Percentiles rank a stretch among this genome's conserved stretches.
phyloP scores from a whole-genome alignment of 2,888 invertebrate genomes.

The Pseudanteris insignis region DNA sequence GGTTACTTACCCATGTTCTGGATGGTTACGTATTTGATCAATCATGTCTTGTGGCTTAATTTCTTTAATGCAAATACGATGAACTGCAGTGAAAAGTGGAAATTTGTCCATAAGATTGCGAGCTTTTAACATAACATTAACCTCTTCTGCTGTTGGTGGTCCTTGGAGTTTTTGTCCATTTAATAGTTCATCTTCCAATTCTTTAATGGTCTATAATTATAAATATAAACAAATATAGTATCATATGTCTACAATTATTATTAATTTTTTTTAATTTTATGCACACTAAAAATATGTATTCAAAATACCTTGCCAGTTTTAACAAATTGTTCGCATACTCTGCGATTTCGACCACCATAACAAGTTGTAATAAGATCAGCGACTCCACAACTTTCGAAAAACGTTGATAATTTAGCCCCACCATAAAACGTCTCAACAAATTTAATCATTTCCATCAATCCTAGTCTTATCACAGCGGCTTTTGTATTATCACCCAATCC shows the following conservation, averaged over 20 bases:
- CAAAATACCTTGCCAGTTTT: slow-evolving; percentile 70
- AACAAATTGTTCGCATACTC: slow-evolving; percentile 73
- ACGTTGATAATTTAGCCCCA: slow-evolving; percentile 70
- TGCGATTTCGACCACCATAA: slow-evolving; percentile 75
- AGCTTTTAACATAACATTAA: slow-evolving; percentile 90
- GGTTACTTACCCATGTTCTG: slow-evolving; percentile 95
- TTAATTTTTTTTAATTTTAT: too few relatives aligned
- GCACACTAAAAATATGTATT: too few relatives aligned
- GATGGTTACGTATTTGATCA: slow-evolving; percentile 92
- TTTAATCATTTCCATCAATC: slow-evolving; percentile 76
- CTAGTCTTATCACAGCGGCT: slow-evolving; percentile 75
- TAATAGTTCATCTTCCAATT: slow-evolving; percentile 92
- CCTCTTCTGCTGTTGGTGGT: slow-evolving; percentile 96
- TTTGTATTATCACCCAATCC: slow-evolving; percentile 93
- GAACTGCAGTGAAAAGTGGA: slow-evolving; percentile 95
- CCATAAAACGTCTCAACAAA: slow-evolving; percentile 72
- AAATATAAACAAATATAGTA: too few relatives aligned
- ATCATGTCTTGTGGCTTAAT: slow-evolving; percentile 84
- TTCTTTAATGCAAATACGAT: slow-evolving; percentile 89
- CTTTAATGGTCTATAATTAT: slow-evolving; percentile 75
- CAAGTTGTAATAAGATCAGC: slow-evolving; percentile 78
- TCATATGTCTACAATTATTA: too few relatives aligned
- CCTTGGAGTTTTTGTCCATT: slow-evolving; percentile 99
- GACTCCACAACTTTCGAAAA: slow-evolving; percentile 78
- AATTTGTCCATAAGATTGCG: slow-evolving; percentile 91